phyloP scores from a whole-genome alignment of 2,888 invertebrate species.

The Agonopterix arenella region DNA sequence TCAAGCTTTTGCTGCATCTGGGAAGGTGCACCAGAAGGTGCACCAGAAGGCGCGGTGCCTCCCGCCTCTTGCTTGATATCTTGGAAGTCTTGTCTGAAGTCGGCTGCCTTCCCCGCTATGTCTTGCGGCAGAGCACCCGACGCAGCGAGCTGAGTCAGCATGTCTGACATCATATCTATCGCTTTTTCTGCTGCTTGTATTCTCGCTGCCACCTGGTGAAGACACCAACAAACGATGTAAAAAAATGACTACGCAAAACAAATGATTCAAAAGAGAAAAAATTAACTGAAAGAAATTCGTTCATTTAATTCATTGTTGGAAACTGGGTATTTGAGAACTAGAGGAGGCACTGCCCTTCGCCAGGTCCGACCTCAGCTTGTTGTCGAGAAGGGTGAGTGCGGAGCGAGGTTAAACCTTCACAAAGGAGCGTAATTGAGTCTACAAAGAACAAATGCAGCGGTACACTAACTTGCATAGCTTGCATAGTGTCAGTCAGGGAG shows the following conservation, averaged over 20 bases:
- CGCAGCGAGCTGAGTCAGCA: constrained; percentile 38
- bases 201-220: constrained; percentile 35
- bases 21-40: neutral
- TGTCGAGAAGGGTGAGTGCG: no score
- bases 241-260: no score
- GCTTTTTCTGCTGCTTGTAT: constrained; percentile 42
- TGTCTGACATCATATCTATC: constrained; percentile 35
- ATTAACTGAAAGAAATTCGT: no score
- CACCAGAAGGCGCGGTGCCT: neutral
- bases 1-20: no score
- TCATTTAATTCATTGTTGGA: no score
- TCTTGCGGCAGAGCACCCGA: constrained; percentile 33
- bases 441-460: neutral
- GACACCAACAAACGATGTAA: neutral
- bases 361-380: no score
- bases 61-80: neutral
- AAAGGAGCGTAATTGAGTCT: no score
- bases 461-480: constrained; percentile 50
- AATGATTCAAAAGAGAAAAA: no score
- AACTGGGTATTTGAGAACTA: no score
- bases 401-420: no score
- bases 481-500: constrained; percentile 51
- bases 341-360: no score
- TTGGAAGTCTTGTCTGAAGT: constrained; percentile 33
- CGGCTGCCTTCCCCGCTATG: constrained; percentile 53